Evolutionary conservation across 2,113 vertebrate genomes (phyloP), one percentile per base, ranked within the genome.

Genomic region (Microcebus tavaratra): DNA sequence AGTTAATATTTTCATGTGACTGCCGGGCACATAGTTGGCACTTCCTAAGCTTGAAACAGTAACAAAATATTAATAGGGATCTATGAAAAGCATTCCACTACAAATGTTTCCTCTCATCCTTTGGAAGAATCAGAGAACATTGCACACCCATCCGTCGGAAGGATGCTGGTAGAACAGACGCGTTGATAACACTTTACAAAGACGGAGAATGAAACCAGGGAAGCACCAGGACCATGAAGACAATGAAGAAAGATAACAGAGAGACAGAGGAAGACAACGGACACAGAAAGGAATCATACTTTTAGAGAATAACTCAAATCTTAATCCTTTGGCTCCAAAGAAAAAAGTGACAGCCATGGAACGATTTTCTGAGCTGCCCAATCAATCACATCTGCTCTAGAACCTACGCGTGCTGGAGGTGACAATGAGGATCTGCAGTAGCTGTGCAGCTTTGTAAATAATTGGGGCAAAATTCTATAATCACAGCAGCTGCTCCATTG

Each of bases 391-490:
- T 42, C 50, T 84, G 34, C 59, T 92, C 75, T 25, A 57, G 61
- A 61, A 31, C 18, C 4, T 4, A 12, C 83, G 80, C 88, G 13
- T 8, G 82, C 25, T 21, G 8, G 84, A 7, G 27, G 57, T 3
- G 59, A 67, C 9, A 55, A 72, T 2, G 55, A 57, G n/a, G 50
- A 8, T 65, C 3, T 21, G 23, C 76, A 5, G 29, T 21, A 93
- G 57, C 79, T 50, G 39, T 63, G 79, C 68, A 84, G 88, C 76
- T 57, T 73, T n/a, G 65, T 72, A 90, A 94, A 82, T 90, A 95
- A 97, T 88, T 90, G 73, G 83, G 90, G 75, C 95, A 79, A 98
- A 98, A 96, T 95, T 91, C 92, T 65, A 36, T 57, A 73, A 78
- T 36, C 67, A 21, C 4, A 96, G 67, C 88, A 96, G 88, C 93